Percentiles rank a stretch among this genome's conserved stretches.
These are phyloP conservation scores for Lepidocolaptes lacrymiger DNA, from an alignment of 2,797 vertebrate genomes.

Conservation along the genomic window DNA sequence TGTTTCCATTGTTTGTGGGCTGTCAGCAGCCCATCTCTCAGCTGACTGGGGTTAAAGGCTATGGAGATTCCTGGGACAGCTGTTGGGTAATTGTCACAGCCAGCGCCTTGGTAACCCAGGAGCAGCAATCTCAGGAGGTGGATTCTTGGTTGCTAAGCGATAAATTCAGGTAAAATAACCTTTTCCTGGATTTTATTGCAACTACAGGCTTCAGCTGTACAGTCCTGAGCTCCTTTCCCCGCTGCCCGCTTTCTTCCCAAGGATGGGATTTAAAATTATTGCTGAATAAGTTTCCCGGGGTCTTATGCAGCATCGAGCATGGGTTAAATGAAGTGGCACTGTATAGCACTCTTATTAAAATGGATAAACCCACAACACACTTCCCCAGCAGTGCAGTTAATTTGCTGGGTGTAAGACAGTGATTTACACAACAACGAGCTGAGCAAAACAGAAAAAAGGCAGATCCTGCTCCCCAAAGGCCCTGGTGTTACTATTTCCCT, in stretches of 20 bases:
- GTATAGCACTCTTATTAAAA: not conserved
- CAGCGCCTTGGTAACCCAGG: constrained; percentile 72
- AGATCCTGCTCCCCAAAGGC: not conserved
- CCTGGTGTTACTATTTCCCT: not conserved
- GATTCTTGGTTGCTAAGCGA: constrained; percentile 75
- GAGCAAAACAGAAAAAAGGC: not conserved
- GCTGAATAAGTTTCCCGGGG: constrained; percentile 28
- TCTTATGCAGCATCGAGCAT: not conserved
- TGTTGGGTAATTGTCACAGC: constrained; percentile 74
- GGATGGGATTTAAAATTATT: constrained; percentile 8
- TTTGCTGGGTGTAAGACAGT: not conserved
- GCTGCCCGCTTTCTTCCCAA: not conserved
- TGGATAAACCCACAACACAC: not conserved
- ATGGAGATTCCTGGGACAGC: constrained; percentile 73
- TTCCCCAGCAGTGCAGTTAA: not conserved
- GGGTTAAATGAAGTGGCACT: constrained; percentile 17
- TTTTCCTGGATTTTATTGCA: constrained; percentile 51
- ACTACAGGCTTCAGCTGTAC: constrained; percentile 12
- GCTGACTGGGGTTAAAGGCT: constrained; percentile 72
- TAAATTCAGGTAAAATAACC: constrained; percentile 75
- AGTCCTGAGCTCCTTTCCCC: not conserved
- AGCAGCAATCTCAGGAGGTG: constrained; percentile 64
- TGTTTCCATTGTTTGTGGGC: constrained; percentile 71
- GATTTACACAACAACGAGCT: not conserved
- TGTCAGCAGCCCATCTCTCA: constrained; percentile 66